Conservation (phyloP, 1,140 invertebrate genomes). For the Chelonus insularis region DNA sequence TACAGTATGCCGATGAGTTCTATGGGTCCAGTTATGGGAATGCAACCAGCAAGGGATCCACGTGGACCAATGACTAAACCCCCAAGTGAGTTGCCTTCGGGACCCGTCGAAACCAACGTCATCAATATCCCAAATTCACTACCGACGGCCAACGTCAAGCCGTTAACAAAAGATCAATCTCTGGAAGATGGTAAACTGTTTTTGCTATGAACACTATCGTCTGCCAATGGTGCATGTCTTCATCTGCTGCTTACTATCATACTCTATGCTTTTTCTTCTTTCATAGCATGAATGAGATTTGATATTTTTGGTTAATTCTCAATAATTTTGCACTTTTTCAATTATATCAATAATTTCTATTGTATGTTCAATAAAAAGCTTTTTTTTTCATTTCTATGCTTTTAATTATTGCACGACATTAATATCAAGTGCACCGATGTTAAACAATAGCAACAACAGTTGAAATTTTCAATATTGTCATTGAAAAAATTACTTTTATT, state of each 20-base stretch:
- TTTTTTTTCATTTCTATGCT: background rate
- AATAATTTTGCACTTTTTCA: too few species aligned
- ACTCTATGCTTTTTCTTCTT: constrained; percentile 47
- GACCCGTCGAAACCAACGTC: constrained; percentile 60
- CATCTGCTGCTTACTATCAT: constrained; percentile 15
- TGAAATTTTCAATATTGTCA: constrained; percentile 22
- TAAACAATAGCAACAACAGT: constrained; percentile 49
- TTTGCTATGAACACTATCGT: constrained; percentile 49
- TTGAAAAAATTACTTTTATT: background rate
- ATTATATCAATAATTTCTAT: too few species aligned
- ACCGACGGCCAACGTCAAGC: constrained; percentile 56
- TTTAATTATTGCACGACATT: constrained; percentile 13
- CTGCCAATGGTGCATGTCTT: constrained; percentile 37
- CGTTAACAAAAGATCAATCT: constrained; percentile 70
- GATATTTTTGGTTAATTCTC: too few species aligned
- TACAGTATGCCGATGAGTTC: constrained; percentile 62
- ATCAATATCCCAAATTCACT: constrained; percentile 53
- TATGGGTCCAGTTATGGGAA: constrained; percentile 65
- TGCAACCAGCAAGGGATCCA: constrained; percentile 54
- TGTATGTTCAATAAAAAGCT: background rate
- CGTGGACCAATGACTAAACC: constrained; percentile 65
- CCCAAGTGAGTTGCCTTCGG: constrained; percentile 76
- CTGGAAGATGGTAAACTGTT: constrained; percentile 65
- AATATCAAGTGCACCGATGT: background rate
- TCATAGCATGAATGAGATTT: too few species aligned